Conservation (phyloP, 2,888 invertebrate genomes). For the Gari tellinella region DNA sequence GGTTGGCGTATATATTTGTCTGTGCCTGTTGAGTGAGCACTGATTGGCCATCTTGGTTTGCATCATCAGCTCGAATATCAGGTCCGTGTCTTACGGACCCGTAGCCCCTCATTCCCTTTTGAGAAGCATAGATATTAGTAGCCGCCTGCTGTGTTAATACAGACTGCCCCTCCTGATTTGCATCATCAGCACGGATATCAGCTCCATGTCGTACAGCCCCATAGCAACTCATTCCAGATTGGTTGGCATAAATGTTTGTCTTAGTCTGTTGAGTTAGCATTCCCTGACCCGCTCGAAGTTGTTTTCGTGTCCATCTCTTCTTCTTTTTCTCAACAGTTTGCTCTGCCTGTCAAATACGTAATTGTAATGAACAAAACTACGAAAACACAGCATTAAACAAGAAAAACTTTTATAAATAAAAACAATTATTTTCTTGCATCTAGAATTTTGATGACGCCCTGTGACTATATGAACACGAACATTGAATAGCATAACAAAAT, state of each 20-base stretch:
- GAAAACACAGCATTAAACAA: too few species aligned
- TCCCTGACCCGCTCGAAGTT: conserved; percentile 49
- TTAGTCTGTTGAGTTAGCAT: conserved; percentile 75
- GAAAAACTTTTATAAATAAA: too few species aligned
- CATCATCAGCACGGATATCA: conserved; percentile 81
- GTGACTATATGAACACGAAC: too few species aligned
- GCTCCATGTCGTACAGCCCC: conserved; percentile 80
- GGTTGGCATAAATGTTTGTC: conserved; percentile 82
- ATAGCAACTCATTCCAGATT: conserved; percentile 80
- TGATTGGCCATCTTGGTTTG: conserved; percentile 43
- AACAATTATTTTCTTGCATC: too few species aligned
- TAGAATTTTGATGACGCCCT: too few species aligned
- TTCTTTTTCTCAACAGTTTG: conserved; percentile 52
- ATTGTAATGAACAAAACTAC: too few species aligned
- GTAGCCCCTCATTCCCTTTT: conserved; percentile 78
- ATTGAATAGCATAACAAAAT: too few species aligned
- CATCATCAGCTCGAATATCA: conserved; percentile 75
- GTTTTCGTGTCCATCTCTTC: conserved; percentile 52
- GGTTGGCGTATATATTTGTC: conserved; percentile 77
- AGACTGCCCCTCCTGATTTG: conserved; percentile 74
- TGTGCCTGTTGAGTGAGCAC: conserved; percentile 74
- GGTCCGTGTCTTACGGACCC: conserved; percentile 79
- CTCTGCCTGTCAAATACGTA: too few species aligned
- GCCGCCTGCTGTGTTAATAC: conserved; percentile 82
- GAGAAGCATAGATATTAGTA: conserved; percentile 82